Conservation (phyloP, 2,113 vertebrate genomes). For the Nothoprocta pentlandii region DNA sequence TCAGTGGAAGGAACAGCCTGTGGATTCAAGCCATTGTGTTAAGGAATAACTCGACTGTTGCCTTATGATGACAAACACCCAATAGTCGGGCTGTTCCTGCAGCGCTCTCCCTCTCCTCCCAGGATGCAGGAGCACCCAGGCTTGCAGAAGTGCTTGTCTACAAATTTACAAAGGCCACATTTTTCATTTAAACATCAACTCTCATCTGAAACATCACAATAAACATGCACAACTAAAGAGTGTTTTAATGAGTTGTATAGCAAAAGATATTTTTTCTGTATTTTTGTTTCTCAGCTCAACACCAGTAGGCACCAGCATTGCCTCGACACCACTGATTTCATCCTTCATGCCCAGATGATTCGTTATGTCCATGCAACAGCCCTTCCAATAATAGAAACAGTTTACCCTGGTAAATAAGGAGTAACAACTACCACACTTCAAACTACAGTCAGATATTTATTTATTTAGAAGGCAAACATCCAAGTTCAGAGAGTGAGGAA, state of each 20-base stretch:
- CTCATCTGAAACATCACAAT: not conserved
- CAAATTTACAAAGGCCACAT: not conserved
- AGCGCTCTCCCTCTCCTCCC: not conserved
- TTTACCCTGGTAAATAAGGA: not conserved
- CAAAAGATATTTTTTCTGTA: not conserved
- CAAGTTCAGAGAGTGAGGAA: not conserved
- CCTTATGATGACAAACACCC: not conserved
- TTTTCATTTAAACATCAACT: conserved; percentile 12
- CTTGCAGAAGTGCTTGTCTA: not conserved
- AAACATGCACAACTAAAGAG: not conserved
- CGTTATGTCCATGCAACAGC: not conserved
- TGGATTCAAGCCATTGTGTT: conserved; percentile 10
- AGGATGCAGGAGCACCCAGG: not conserved
- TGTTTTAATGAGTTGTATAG: not conserved
- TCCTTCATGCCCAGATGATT: not conserved
- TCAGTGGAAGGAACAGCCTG: not conserved
- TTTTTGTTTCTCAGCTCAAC: not conserved
- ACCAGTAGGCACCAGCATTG: not conserved
- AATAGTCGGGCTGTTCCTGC: not conserved
- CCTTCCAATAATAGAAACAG: not conserved
- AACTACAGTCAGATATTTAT: not conserved
- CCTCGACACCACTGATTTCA: not conserved
- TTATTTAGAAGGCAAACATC: not conserved
- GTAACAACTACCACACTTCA: not conserved
- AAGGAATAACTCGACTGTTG: conserved; percentile 33